These are phyloP conservation scores for Puffinus mauretanicus DNA, from an alignment of 2,113 vertebrate genomes.

Conservation along the genomic window DNA sequence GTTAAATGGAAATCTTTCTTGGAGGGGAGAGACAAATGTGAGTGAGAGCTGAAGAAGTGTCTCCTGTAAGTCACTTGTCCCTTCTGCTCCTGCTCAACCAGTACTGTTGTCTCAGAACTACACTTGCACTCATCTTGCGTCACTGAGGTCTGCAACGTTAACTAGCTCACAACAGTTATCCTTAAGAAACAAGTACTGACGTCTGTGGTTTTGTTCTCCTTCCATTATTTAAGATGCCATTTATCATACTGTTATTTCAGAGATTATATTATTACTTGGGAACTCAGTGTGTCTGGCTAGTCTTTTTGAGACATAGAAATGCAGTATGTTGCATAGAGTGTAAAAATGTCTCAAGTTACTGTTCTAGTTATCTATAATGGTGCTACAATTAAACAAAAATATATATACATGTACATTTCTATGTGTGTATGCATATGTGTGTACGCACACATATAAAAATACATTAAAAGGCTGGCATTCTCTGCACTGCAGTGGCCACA, in stretches of 20 bases:
- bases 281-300: neutral
- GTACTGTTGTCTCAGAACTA: neutral
- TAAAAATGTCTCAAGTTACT: neutral
- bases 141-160: neutral
- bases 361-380: neutral
- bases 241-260: neutral
- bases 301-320: neutral
- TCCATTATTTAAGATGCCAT: neutral
- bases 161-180: neutral
- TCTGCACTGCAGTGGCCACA: neutral
- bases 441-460: neutral
- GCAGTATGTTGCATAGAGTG: neutral
- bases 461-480: neutral
- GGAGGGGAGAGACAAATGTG: too few species aligned
- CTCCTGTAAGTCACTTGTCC: neutral
- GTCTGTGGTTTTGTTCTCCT: neutral
- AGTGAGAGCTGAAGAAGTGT: neutral
- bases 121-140: neutral
- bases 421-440: too few species aligned
- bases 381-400: neutral
- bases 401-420: neutral
- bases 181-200: neutral
- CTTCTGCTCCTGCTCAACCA: neutral
- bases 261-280: neutral
- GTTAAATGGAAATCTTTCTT: neutral